phyloP scores from a whole-genome alignment of 1,140 invertebrate species.

The Drosophila tani region DNA sequence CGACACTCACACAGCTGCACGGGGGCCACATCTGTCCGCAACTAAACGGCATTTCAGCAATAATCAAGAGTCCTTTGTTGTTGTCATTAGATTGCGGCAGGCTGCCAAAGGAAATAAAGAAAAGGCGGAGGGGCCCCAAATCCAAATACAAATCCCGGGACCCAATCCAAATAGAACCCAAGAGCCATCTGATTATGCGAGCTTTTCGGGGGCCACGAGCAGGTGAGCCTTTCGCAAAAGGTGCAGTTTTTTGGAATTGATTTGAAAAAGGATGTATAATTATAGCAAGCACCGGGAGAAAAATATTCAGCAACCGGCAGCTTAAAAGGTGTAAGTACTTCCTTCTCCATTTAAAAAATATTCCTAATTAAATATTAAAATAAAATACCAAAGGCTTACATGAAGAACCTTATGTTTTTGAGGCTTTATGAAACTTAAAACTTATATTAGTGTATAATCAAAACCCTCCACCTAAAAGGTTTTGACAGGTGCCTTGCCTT shows the following conservation, averaged over 20 bases:
- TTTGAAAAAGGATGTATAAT: neutral
- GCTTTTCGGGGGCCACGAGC: neutral
- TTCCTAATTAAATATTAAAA: too few relatives aligned
- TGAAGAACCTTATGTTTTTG: too few relatives aligned
- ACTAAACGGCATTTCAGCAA: constrained; percentile 56
- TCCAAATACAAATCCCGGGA: neutral
- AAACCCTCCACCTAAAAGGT: neutral
- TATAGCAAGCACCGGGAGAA: neutral
- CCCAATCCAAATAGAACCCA: constrained; percentile 23
- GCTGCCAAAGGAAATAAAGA: constrained; percentile 20
- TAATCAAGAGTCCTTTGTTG: constrained; percentile 51
- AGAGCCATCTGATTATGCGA: constrained; percentile 23
- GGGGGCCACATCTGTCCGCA: constrained; percentile 41
- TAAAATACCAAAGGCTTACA: too few relatives aligned
- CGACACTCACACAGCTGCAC: constrained; percentile 18
- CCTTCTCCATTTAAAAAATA: too few relatives aligned
- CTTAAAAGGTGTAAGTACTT: neutral
- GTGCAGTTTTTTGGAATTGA: neutral
- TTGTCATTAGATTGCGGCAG: constrained; percentile 51
- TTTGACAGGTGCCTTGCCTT: neutral
- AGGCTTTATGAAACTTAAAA: too few relatives aligned
- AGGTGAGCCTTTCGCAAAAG: constrained; percentile 13
- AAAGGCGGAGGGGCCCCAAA: neutral
- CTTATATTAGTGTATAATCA: neutral
- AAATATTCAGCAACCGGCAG: neutral